Base-by-base conservation (phyloP, 2,797 vertebrate genomes). In the Lemur catta region DNA sequence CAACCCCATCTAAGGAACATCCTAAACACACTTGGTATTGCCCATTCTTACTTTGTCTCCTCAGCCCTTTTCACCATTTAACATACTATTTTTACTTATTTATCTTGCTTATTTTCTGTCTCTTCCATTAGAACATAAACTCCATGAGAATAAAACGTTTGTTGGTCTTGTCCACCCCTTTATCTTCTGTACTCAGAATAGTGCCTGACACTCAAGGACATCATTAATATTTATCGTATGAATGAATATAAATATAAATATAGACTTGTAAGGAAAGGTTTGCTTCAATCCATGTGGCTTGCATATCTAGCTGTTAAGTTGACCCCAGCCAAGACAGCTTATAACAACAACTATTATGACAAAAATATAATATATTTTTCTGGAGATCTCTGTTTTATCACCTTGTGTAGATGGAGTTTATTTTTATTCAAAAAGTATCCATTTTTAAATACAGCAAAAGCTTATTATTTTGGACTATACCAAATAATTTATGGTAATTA, bases 391-490 rank as follows among this genome's bases (percentile, higher is more conserved):
- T 46, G 13, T 86, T 74, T 86, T 46, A 82, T 81, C 28, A 50
- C 13, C 72, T 93, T 88, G 75, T 75, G 1, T 59, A 90, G 6
- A 87, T 87, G 7, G 4, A 75, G 4, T 67, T 46, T 84, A 80
- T 69, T 92, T 79, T 91, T 55, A 67, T 59, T 78, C 87, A 30
- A 78, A 92, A 91, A 50, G 5, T 57, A 57, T 90, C 67, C 43
- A 38, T 82, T 79, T 92, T 89, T 61, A 76, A 91, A 81, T 84
- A 69, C 22, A 79, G 33, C 72, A 10, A 65, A 81, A 85, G 13
- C 24, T 94, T 52, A 95, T 81, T 94, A 88, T 81, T 52, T 94
- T 91, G 26, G 26, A 46, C 75, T 86, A 50, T 0, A 82, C 9
- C n/a, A 59, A 89, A 61, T 55, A 67, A 78, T 52, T 71, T 59